Conservation (phyloP, 2,888 invertebrate species). For the Rhamphomyia laevipes region DNA sequence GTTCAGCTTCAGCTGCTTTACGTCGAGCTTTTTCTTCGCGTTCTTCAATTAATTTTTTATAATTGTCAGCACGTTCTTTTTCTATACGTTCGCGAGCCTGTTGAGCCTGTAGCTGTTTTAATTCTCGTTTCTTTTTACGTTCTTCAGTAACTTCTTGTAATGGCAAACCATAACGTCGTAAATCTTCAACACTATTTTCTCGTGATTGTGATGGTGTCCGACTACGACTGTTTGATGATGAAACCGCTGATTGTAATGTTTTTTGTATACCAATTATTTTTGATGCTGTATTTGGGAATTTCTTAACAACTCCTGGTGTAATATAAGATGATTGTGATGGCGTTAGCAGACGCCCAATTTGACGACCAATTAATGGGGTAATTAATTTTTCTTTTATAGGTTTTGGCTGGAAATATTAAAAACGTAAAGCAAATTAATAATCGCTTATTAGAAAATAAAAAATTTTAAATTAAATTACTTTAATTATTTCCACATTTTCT, state of each 20-base stretch:
- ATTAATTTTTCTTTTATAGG: constrained; percentile 11
- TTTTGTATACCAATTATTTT: constrained; percentile 22
- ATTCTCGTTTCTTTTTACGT: constrained; percentile 32
- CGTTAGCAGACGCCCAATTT: constrained; percentile 28
- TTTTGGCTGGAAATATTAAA: neutral
- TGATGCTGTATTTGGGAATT: constrained; percentile 28
- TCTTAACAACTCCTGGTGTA: constrained; percentile 22
- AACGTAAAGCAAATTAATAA: neutral
- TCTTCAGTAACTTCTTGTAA: constrained; percentile 28
- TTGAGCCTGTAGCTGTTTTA: constrained; percentile 32
- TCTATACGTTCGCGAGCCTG: constrained; percentile 33
- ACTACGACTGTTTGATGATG: constrained; percentile 5
- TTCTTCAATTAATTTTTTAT: constrained; percentile 30
- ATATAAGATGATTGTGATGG: constrained; percentile 27
- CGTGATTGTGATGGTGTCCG: constrained; percentile 23
- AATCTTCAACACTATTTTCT: constrained; percentile 33
- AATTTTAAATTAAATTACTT: neutral
- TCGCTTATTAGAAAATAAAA: too few species aligned
- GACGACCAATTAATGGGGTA: constrained; percentile 26
- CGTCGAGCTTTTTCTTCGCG: constrained; percentile 33
- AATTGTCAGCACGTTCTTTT: constrained; percentile 31
- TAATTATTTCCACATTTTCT: neutral
- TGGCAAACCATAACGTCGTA: constrained; percentile 26
- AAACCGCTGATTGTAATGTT: constrained; percentile 17
- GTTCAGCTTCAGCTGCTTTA: constrained; percentile 27